Percentiles rank a stretch among this genome's conserved stretches.
phyloP scores from a whole-genome alignment of 1,140 invertebrate species.

The Arctopsyche grandis region DNA sequence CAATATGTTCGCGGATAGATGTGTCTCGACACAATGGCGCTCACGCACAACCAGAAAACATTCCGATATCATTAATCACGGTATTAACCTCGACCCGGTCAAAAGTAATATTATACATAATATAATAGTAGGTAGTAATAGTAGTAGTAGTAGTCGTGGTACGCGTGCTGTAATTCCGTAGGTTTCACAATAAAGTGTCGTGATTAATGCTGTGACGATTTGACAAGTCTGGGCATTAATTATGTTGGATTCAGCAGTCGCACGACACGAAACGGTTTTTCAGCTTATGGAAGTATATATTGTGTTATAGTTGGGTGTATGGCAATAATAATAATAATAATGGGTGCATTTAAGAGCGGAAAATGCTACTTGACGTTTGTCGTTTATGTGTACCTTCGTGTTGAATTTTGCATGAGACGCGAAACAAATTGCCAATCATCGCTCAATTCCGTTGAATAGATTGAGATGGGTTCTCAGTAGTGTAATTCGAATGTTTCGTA shows the following conservation, averaged over 20 bases:
- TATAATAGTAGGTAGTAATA: not conserved
- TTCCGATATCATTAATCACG: conserved; percentile 32
- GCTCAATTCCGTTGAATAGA: conserved; percentile 36
- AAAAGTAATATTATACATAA: conserved; percentile 26
- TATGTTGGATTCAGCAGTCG: not conserved
- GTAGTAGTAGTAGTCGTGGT: not conserved
- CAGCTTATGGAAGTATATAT: too few species aligned
- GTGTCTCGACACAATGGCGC: conserved; percentile 6
- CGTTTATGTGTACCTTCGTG: not conserved
- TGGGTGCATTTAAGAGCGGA: not conserved
- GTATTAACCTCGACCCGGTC: conserved; percentile 29
- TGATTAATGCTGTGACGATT: conserved; percentile 35
- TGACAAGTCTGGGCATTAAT: conserved; percentile 24
- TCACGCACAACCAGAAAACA: conserved; percentile 1
- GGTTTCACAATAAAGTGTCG: not conserved
- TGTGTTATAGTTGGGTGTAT: too few species aligned
- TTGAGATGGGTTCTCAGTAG: conserved; percentile 23
- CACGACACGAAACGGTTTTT: not conserved
- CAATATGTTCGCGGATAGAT: not conserved
- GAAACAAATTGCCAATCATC: conserved; percentile 52
- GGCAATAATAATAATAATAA: too few species aligned
- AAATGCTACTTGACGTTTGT: not conserved
- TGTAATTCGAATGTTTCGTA: conserved; percentile 1
- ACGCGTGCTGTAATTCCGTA: not conserved
- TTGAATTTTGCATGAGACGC: conserved; percentile 26